Evolutionary conservation across 1,140 invertebrate genomes (phyloP).

Genomic region (Trichonephila clavipes): DNA sequence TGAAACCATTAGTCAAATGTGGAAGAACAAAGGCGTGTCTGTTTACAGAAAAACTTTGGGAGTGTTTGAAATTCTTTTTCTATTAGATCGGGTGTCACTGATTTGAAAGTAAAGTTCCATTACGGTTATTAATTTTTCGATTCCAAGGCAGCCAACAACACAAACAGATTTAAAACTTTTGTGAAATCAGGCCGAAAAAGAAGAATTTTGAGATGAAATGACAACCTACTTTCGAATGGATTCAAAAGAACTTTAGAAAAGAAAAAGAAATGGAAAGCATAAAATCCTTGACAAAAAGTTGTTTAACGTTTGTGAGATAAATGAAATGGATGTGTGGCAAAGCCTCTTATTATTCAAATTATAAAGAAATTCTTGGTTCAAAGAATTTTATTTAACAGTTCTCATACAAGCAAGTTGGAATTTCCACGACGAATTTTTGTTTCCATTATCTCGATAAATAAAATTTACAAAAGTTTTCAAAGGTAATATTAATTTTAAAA

Average conservation of each 20-base stretch:
- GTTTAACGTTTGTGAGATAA: not conserved
- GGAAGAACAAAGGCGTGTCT: not conserved
- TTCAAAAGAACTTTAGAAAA: slow-evolving; percentile 9
- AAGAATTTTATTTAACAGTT: not conserved
- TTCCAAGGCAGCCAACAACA: not conserved
- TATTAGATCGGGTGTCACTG: not conserved
- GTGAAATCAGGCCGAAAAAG: not conserved
- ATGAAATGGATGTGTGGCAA: not conserved
- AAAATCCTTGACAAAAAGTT: slow-evolving; percentile 16
- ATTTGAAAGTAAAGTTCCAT: not conserved
- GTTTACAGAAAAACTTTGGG: not conserved
- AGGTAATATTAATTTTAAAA: too few relatives aligned
- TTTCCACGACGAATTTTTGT: too few relatives aligned
- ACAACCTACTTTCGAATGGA: not conserved
- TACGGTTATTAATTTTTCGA: not conserved
- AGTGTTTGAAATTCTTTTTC: not conserved
- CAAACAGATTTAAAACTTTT: not conserved
- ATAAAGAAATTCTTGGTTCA: not conserved
- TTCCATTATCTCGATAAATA: too few relatives aligned
- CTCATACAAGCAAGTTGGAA: too few relatives aligned
- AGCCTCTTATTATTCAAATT: slow-evolving; percentile 21
- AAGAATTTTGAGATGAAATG: not conserved
- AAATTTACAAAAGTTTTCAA: too few relatives aligned
- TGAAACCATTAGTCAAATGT: not conserved
- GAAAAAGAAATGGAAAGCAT: not conserved